Percentiles rank a stretch among this genome's conserved stretches.
phyloP scores from a whole-genome alignment of 2,113 vertebrate genomes.

The Crotalus tigris region DNA sequence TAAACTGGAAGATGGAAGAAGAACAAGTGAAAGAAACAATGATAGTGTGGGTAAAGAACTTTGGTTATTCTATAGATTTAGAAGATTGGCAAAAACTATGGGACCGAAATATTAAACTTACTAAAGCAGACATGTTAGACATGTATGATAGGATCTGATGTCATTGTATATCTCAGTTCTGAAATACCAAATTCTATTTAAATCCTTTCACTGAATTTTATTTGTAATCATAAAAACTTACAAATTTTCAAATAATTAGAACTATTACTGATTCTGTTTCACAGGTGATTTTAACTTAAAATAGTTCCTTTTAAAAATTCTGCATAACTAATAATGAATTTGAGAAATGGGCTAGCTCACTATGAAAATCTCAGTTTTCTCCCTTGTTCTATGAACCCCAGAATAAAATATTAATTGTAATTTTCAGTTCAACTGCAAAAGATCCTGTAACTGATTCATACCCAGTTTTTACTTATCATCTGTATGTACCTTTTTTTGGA shows the following conservation, averaged over 20 bases:
- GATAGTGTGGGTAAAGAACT: too few relatives aligned
- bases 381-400: conserved; percentile 9
- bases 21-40: too few relatives aligned
- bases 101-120: too few relatives aligned
- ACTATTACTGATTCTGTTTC: background rate
- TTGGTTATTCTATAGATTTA: too few relatives aligned
- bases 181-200: background rate
- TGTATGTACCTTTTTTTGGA: background rate
- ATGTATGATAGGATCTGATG: background rate
- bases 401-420: conserved; percentile 8
- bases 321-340: conserved; percentile 3
- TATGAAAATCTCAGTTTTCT: conserved; percentile 1
- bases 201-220: background rate
- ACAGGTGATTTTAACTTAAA: conserved; percentile 10
- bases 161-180: background rate
- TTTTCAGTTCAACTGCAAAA: conserved; percentile 3
- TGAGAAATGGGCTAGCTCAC: background rate
- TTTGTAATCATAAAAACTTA: too few relatives aligned
- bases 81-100: too few relatives aligned
- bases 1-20: too few relatives aligned
- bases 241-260: conserved; percentile 11
- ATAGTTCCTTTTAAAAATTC: background rate
- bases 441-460: background rate
- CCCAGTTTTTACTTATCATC: conserved; percentile 21
- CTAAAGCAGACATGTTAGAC: too few relatives aligned